These are phyloP conservation scores for Listronotus bonariensis DNA, from an alignment of 1,140 invertebrate species.

Conservation along the genomic window DNA sequence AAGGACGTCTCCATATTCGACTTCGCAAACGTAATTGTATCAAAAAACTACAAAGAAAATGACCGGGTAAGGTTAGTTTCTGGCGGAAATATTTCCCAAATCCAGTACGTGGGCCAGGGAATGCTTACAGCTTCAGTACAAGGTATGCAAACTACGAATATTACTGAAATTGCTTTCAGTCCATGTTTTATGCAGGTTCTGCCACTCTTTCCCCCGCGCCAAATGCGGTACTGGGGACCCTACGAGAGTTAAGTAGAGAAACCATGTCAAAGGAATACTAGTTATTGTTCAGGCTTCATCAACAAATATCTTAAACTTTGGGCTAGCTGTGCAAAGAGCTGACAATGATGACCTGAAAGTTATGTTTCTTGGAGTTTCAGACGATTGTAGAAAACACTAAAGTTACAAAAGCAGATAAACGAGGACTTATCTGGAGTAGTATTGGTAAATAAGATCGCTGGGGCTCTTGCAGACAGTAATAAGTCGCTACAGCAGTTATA, in stretches of 20 bases:
- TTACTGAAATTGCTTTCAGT: background rate
- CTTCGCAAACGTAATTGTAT: slow-evolving; percentile 49
- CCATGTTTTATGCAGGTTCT: slow-evolving; percentile 41
- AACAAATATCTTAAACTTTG: slow-evolving; percentile 50
- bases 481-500: slow-evolving; percentile 58
- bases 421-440: slow-evolving; percentile 63
- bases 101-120: slow-evolving; percentile 70
- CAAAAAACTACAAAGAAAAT: slow-evolving; percentile 45
- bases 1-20: slow-evolving; percentile 48
- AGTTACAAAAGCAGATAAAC: slow-evolving; percentile 44
- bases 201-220: slow-evolving; percentile 58
- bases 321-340: slow-evolving; percentile 51
- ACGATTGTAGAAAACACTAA: slow-evolving; percentile 42
- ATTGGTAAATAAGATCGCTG: slow-evolving; percentile 69
- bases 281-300: slow-evolving; percentile 47
- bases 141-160: slow-evolving; percentile 54
- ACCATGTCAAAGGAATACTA: slow-evolving; percentile 47
- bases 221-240: slow-evolving; percentile 58
- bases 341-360: slow-evolving; percentile 46
- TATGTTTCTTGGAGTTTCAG: slow-evolving; percentile 42
- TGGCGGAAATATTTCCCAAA: slow-evolving; percentile 65
- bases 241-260: slow-evolving; percentile 58
- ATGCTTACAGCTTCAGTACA: slow-evolving; percentile 70
- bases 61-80: slow-evolving; percentile 65
- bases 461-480: slow-evolving; percentile 67